Evolutionary conservation across 2,888 invertebrate genomes (phyloP).

Genomic region (Nephrotoma appendiculata): DNA sequence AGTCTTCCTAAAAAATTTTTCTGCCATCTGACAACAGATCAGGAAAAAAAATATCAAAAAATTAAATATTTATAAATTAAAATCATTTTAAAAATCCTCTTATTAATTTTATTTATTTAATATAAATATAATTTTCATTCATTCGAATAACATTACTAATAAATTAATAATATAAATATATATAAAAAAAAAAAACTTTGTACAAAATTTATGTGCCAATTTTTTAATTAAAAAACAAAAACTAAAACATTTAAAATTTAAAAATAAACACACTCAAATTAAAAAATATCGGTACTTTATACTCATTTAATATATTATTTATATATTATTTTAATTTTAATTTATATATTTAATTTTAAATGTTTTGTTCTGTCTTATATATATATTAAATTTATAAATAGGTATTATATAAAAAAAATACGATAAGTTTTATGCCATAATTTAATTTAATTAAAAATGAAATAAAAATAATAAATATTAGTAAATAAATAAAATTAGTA

Average conservation of each 20-base stretch:
- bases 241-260: neutral
- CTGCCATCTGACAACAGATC: neutral
- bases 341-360: neutral
- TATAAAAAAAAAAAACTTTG: constrained; percentile 1
- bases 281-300: neutral
- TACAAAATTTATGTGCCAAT: constrained; percentile 4
- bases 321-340: neutral
- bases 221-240: neutral
- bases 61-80: neutral
- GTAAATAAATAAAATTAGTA: neutral
- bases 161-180: neutral
- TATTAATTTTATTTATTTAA: neutral
- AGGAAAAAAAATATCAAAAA: neutral
- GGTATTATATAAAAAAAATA: neutral
- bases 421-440: neutral
- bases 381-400: neutral
- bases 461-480: neutral
- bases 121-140: neutral
- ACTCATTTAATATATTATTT: neutral
- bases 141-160: neutral
- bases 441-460: neutral
- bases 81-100: neutral
- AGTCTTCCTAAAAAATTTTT: neutral
- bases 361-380: neutral
- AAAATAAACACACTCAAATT: neutral